Percentiles rank a stretch among this genome's conserved stretches.
These are phyloP conservation scores for Syndactyla subalaris DNA, from an alignment of 2,797 vertebrate species.

Conservation along the genomic window DNA sequence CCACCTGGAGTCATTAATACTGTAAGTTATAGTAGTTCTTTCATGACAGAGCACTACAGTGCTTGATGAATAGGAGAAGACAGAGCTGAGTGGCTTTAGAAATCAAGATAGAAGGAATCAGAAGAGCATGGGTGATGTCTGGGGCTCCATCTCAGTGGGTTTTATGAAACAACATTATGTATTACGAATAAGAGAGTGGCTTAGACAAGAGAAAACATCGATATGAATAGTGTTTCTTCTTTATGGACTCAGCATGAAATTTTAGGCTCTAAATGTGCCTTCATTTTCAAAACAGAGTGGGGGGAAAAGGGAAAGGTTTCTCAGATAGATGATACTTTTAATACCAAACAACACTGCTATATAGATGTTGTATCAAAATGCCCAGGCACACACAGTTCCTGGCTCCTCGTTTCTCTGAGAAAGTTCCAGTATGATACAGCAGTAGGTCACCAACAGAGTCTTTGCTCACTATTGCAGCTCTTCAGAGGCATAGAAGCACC, in stretches of 20 bases:
- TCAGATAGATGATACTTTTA: not conserved
- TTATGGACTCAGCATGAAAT: not conserved
- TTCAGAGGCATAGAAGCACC: not conserved
- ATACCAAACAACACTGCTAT: not conserved
- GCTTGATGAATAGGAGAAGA: not conserved
- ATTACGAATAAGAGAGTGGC: not conserved
- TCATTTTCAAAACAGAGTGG: not conserved
- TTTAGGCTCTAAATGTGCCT: not conserved
- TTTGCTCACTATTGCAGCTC: not conserved
- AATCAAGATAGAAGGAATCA: not conserved
- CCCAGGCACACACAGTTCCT: not conserved
- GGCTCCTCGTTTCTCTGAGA: not conserved
- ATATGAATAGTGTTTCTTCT: not conserved
- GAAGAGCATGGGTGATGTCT: not conserved
- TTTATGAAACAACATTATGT: not conserved
- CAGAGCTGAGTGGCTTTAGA: not conserved
- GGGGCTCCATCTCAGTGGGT: not conserved
- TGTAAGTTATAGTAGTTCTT: not conserved
- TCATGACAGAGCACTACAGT: not conserved
- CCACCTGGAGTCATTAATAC: conserved; percentile 2
- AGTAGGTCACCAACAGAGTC: not conserved
- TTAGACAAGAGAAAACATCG: not conserved
- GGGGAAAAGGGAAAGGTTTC: not conserved
- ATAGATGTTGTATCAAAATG: not conserved
- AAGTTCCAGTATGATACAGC: not conserved